Conservation (phyloP, 2,888 invertebrate genomes). For the Papilio gigon region DNA sequence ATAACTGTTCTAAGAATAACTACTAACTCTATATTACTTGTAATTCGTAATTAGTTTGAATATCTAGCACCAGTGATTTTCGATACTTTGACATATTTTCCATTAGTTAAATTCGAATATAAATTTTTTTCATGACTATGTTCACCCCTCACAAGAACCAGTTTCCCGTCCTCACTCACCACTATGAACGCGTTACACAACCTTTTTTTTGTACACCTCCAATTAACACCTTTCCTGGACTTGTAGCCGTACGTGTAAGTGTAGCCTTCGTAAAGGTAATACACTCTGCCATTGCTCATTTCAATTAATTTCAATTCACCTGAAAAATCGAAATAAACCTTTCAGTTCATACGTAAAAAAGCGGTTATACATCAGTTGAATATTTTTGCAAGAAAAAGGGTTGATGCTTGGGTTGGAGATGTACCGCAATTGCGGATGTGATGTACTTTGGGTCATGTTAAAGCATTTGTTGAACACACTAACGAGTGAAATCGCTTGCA, state of each 20-base stretch:
- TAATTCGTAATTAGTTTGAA: too few relatives aligned
- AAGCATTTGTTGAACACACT: too few relatives aligned
- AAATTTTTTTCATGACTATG: constrained; percentile 49
- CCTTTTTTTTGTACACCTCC: constrained; percentile 48
- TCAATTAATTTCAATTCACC: constrained; percentile 37
- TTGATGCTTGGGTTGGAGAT: too few relatives aligned
- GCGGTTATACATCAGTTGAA: too few relatives aligned
- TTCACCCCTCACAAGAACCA: constrained; percentile 36
- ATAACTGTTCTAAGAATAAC: too few relatives aligned
- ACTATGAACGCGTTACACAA: constrained; percentile 47
- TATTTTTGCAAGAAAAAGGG: too few relatives aligned
- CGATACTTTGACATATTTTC: constrained; percentile 3
- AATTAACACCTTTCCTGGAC: constrained; percentile 41
- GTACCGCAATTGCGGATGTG: too few relatives aligned
- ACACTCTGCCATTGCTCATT: constrained; percentile 44
- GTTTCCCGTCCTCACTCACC: constrained; percentile 40
- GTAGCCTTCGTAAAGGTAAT: constrained; percentile 46
- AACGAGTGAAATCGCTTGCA: too few relatives aligned
- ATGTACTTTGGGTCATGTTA: too few relatives aligned
- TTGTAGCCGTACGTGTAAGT: constrained; percentile 44
- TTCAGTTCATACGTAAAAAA: too few relatives aligned
- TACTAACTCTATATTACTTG: too few relatives aligned
- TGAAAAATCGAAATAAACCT: too few relatives aligned
- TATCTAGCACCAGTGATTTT: constrained; percentile 1
- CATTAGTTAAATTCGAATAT: constrained; percentile 44